Evolutionary conservation across 2,113 vertebrate species (phyloP).

Genomic region (Hyla sarda): DNA sequence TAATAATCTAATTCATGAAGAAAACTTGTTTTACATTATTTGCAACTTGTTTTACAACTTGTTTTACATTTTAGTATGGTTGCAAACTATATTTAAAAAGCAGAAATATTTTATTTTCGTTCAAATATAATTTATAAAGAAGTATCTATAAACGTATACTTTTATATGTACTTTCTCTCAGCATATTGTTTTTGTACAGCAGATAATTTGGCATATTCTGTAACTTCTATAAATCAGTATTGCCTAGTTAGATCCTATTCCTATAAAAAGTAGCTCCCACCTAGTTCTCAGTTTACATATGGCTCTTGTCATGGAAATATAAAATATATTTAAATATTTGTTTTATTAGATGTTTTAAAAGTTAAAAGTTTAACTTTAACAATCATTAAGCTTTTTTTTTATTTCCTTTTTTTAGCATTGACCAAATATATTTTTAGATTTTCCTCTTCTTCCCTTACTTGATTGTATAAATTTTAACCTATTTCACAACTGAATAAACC

Average conservation of each 20-base stretch:
- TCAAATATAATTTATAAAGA: no score
- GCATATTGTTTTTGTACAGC: neutral
- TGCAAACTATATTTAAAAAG: neutral
- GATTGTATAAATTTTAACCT: neutral
- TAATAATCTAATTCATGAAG: neutral
- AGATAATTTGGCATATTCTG: neutral
- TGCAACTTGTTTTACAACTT: neutral
- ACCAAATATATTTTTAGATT: neutral
- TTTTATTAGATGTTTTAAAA: neutral
- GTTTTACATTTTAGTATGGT: neutral
- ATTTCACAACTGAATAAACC: neutral
- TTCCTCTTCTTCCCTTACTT: neutral
- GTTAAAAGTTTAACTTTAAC: neutral
- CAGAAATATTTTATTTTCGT: no score
- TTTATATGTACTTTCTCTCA: neutral
- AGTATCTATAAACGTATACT: neutral
- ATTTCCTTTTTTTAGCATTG: neutral
- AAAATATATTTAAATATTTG: neutral
- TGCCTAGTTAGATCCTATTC: neutral
- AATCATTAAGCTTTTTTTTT: neutral
- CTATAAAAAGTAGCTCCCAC: neutral
- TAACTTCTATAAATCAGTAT: neutral
- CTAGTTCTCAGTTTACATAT: constrained; percentile 9
- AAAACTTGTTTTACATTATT: neutral
- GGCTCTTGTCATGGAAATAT: neutral